A percentile compares a stretch with the other conserved stretches of the same genome.
Conservation (phyloP, 2,888 invertebrate species). For the Epistrophe eligans region DNA sequence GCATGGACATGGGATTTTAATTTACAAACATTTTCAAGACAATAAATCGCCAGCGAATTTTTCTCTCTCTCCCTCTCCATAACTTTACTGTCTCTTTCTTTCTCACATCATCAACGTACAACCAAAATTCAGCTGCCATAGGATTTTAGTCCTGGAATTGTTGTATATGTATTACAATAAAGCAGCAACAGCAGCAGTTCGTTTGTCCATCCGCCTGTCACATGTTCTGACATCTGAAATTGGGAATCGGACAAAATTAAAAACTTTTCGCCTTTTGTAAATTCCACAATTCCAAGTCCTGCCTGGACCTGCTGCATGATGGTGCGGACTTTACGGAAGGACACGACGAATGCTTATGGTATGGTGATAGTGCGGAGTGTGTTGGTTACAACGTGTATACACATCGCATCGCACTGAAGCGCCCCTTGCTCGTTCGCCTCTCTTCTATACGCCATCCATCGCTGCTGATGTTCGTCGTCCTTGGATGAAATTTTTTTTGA, state of each 20-base stretch:
- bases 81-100: neutral
- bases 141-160: slow-evolving; percentile 21
- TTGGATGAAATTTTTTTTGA: slow-evolving; percentile 75
- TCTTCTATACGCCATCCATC: neutral
- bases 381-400: slow-evolving; percentile 11
- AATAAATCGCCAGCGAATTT: slow-evolving; percentile 67
- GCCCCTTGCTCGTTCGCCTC: too few species aligned
- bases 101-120: slow-evolving; percentile 4
- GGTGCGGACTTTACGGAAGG: slow-evolving; percentile 9
- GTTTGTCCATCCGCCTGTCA: slow-evolving; percentile 77
- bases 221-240: slow-evolving; percentile 77
- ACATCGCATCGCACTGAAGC: slow-evolving; percentile 13
- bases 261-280: slow-evolving; percentile 77
- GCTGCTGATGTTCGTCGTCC: slow-evolving; percentile 45
- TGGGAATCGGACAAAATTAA: slow-evolving; percentile 78
- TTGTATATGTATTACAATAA: slow-evolving; percentile 34
- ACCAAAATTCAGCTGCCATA: slow-evolving; percentile 29
- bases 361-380: slow-evolving; percentile 25
- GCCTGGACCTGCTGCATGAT: slow-evolving; percentile 44
- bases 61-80: neutral
- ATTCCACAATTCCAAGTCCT: slow-evolving; percentile 67
- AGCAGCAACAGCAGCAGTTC: slow-evolving; percentile 55
- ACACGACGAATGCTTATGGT: slow-evolving; percentile 17
- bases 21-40: slow-evolving; percentile 76
- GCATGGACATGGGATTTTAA: slow-evolving; percentile 75